Base-by-base conservation (phyloP, 37 sponge, comb jelly and placozoan genomes). In the Lycopodina hypogea region DNA sequence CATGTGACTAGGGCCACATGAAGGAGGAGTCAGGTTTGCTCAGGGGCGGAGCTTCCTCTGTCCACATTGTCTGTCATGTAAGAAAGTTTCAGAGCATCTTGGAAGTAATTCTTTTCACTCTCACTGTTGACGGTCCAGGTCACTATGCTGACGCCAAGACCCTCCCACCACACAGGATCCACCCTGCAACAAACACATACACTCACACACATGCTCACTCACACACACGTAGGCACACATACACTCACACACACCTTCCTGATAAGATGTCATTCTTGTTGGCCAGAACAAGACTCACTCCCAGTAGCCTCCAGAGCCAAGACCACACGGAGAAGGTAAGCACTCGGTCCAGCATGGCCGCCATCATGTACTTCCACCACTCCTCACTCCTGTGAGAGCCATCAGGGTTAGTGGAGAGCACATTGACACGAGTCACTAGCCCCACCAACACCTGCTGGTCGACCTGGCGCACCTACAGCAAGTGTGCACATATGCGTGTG, bases 71-170 rank as follows among this genome's bases (percentile, higher is more conserved):
- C 84, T 22, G 84, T 84, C 62, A 84, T 60, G 48, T 45, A 84
- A 0, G 84, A 78, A 9, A 84, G 14, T 55, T 71, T 75, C 1
- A 77, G 30, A 0, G 61, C 53, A 9, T 70, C 28, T 28, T 42
- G 22, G 58, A 77, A 75, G 36, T 62, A 34, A 0, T 18, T 26
- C 78, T 78, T 77, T n/a, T 84, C 84, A 23, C 56, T 62, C 28
- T 34, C 41, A n/a, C 48, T 61, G 78, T 84, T 84, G 17, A 84
- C 84, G n/a, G 84, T 84, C 84, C 84, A 84, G 2, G 78, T 48
- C 19, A 77, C 38, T 15, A 84, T 3, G 57, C 29, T 9, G 23
- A 78, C 24, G 29, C 52, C 84, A 6, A 38, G 56, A 29, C 24
- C 24, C 36, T 77, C 22, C 84, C 78, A 77, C 48, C 2, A 34